Conservation (phyloP, 2,888 invertebrate species). For the Rugalucina vietnamica region DNA sequence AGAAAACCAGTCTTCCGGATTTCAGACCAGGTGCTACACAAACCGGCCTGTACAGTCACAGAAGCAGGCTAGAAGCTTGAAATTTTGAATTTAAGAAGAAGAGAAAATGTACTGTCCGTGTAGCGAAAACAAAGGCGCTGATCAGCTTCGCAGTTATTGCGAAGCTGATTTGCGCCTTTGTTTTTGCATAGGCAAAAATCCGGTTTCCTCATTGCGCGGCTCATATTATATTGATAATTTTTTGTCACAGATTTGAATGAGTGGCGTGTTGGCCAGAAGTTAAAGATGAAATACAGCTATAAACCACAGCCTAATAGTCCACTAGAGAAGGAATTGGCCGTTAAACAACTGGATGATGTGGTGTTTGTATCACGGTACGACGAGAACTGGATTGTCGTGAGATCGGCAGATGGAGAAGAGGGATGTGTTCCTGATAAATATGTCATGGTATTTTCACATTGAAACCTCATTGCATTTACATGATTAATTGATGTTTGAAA, state of each 20-base stretch:
- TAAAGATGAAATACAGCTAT: conserved; percentile 71
- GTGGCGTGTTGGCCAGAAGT: conserved; percentile 51
- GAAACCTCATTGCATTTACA: too few relatives aligned
- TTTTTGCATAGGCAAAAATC: neutral
- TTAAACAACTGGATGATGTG: conserved; percentile 65
- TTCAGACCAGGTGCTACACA: too few relatives aligned
- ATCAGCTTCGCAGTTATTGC: neutral
- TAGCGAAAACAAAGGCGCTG: neutral
- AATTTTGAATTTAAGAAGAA: too few relatives aligned
- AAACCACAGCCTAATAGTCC: conserved; percentile 70
- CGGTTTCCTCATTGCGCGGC: neutral
- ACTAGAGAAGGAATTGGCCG: conserved; percentile 68
- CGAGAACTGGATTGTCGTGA: conserved; percentile 69
- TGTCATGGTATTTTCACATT: conserved; percentile 70
- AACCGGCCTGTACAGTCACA: too few relatives aligned
- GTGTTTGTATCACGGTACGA: conserved; percentile 62
- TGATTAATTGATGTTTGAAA: too few relatives aligned
- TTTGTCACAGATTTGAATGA: neutral
- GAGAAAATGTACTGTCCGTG: neutral
- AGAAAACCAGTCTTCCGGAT: too few relatives aligned
- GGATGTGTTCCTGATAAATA: conserved; percentile 72
- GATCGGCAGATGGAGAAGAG: conserved; percentile 52
- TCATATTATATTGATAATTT: too few relatives aligned
- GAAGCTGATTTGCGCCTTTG: neutral
- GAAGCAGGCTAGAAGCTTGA: too few relatives aligned